Evolutionary conservation across 1,140 invertebrate genomes (phyloP), one percentile per base, ranked within the genome.

Genomic region (Stenopsyche tienmushanensis): DNA sequence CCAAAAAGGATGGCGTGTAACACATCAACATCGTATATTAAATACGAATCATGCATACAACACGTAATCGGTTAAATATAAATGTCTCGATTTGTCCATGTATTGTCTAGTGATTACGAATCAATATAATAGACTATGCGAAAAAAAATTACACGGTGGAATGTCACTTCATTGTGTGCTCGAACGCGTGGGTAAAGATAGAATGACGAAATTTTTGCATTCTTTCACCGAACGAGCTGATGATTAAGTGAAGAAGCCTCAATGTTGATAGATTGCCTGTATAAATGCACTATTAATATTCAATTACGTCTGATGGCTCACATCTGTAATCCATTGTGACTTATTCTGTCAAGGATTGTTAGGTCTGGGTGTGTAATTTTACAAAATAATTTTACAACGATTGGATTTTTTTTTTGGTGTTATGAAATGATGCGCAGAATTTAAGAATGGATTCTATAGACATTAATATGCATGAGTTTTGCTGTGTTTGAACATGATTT

Each of bases 61-160:
- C 20, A 54, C 52, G 52, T 34, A 54, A 54, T 54, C 52, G 52
- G 29, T 34, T 34, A 54, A 54, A 54, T 54, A 54, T 54, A 54
- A 54, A 54, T 29, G 39, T 54, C 52, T 34, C 52, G 52, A 54
- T 15, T 54, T 17, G 25, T 9, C 3, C 3, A 18, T 34, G 52
- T 7, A 10, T 8, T 20, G 45, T 49, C 45, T 8, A 21, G 13
- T 39, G 23, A 20, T 49, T 49, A 21, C 29, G 29, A 39, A 39
- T 39, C 5, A 49, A 49, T 49, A 49, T 20, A 49, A 20, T 20
- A 49, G 18, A 21, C 18, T 21, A 17, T 10, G 45, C 18, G 18
- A 49, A 49, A 49, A 39, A 5, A 13, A 39, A 39, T 39, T 5
- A 5, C 29, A 39, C 5, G 7, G 29, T 8, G 7, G 29, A 39